Evolutionary conservation across 2,113 vertebrate genomes (phyloP), one percentile per base, ranked within the genome.

Genomic region (Calypte anna): DNA sequence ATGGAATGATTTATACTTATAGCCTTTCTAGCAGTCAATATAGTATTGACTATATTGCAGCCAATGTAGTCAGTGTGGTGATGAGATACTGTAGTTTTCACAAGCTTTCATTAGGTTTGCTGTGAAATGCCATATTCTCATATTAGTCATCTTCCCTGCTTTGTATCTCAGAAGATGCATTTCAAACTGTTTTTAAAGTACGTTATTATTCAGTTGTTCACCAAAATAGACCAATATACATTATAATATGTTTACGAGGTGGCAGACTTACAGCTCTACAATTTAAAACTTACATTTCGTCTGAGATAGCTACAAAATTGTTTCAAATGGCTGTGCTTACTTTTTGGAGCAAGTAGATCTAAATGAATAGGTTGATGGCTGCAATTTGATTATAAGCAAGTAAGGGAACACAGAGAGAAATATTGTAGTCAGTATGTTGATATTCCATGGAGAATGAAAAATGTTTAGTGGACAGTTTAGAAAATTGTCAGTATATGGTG

Each of bases 191-290:
- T 97, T 96, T 94, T 72, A 93, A 96, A 97, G 94, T 87, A 91
- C 82, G 73, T 95, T 96, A 95, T 97, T 97, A 97, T 97, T 95
- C 96, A 91, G 84, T 88, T 93, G 79, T 96, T 97, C 96, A 83
- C 93, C 78, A 95, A 91, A 96, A 94, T 84, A 95, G 95, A 92
- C 86, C 88, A 91, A 92, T 95, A 95, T 66, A 79, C 91, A 96
- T 96, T 95, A 95, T 92, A 96, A 96, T 95, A 96, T 96, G 73
- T 96, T 96, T 97, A 96, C 48, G 0, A 94, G 80, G 81, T 89
- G 82, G 91, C 95, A 96, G 83, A 36, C 84, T 86, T 91, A 95
- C 80, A 93, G 94, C 96, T 96, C 91, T 88, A 92, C 75, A 93
- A 90, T 96, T 96, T 94, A 74, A 91, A 97, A 86, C 84, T 96